These are phyloP conservation scores for Stercorarius parasiticus DNA, from an alignment of 2,113 vertebrate genomes.

Conservation along the genomic window DNA sequence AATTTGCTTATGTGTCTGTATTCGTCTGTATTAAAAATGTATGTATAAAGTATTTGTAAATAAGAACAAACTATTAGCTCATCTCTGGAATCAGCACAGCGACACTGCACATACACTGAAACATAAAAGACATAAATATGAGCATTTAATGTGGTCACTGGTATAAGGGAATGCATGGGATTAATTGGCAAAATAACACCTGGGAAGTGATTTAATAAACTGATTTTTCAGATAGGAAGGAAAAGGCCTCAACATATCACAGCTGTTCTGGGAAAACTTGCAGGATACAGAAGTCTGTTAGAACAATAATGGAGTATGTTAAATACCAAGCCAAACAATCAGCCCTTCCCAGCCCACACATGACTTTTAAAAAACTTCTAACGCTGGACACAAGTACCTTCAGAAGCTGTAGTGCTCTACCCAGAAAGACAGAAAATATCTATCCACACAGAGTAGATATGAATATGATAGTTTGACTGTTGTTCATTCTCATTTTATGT, in stretches of 20 bases:
- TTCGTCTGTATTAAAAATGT: neutral
- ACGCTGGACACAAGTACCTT: neutral
- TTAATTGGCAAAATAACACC: neutral
- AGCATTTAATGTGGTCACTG: neutral
- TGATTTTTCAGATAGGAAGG: neutral
- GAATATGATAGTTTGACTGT: neutral
- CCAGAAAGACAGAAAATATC: neutral
- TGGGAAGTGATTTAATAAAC: neutral
- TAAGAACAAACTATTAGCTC: neutral
- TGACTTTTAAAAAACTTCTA: neutral
- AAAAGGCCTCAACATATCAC: neutral
- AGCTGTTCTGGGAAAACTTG: neutral
- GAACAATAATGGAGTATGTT: neutral
- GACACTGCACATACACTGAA: neutral
- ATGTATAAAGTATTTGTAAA: constrained; percentile 14
- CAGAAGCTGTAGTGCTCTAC: neutral
- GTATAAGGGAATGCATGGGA: neutral
- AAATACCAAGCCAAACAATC: neutral
- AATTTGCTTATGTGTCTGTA: constrained; percentile 5
- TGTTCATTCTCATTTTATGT: neutral
- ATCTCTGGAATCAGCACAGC: neutral
- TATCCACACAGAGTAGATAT: neutral
- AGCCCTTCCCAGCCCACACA: neutral
- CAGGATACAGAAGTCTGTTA: neutral
- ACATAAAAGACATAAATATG: neutral